These are phyloP conservation scores for Pogonocherus hispidulus DNA, from an alignment of 2,888 invertebrate genomes.

Conservation along the genomic window DNA sequence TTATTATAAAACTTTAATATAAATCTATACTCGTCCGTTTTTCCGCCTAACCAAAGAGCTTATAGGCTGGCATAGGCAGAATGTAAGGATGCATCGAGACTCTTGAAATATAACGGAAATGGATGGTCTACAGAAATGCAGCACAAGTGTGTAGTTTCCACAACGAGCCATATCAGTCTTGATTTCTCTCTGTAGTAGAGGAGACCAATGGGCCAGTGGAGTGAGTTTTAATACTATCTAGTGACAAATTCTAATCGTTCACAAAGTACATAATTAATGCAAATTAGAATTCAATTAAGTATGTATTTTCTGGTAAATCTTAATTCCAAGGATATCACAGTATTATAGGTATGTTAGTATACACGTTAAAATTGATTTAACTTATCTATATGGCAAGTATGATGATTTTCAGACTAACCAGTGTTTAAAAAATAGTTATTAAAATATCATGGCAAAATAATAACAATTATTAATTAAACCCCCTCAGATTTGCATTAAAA, in stretches of 20 bases:
- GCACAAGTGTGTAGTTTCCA: conserved; percentile 4
- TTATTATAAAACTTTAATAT: no score
- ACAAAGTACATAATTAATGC: not conserved
- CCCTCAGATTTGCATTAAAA: no score
- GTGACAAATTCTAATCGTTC: not conserved
- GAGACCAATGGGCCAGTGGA: conserved; percentile 5
- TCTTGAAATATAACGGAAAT: conserved; percentile 7
- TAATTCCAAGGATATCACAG: conserved; percentile 1
- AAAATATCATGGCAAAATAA: no score
- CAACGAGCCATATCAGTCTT: not conserved
- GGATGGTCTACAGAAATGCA: conserved; percentile 3
- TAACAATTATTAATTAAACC: no score
- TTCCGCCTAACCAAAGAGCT: no score
- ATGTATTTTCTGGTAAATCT: not conserved
- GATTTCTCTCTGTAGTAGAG: not conserved
- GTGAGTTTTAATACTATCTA: not conserved
- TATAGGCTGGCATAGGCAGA: not conserved
- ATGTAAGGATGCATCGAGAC: not conserved
- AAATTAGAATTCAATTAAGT: not conserved
- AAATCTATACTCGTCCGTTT: no score
- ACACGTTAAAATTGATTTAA: not conserved
- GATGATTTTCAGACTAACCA: no score
- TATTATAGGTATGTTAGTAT: not conserved
- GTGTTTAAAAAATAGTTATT: no score
- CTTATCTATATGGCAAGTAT: not conserved